These are phyloP conservation scores for Nothoprocta perdicaria DNA, from an alignment of 2,113 vertebrate genomes.

Conservation along the genomic window DNA sequence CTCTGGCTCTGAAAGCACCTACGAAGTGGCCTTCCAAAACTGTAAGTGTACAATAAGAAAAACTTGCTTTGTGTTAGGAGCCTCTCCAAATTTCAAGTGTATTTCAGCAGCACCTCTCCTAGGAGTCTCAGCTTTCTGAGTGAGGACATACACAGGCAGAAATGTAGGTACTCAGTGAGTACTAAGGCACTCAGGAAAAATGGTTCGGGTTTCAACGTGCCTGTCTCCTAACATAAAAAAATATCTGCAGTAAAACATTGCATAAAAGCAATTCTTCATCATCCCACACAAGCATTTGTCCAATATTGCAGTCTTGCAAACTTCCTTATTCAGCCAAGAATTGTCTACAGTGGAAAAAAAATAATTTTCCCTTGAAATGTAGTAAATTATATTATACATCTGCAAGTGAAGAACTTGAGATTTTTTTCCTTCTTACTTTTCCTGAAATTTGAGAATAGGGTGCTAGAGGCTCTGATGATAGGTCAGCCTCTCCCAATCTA, in stretches of 20 bases:
- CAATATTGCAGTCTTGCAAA: not conserved
- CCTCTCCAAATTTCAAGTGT: not conserved
- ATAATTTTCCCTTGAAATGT: not conserved
- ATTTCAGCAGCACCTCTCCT: not conserved
- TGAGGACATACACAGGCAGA: not conserved
- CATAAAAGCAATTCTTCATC: not conserved
- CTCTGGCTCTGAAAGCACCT: not conserved
- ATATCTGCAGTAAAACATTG: not conserved
- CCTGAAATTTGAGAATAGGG: not conserved
- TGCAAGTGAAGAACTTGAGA: fast-evolving
- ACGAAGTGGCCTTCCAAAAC: not conserved
- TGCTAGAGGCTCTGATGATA: not conserved
- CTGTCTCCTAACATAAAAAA: not conserved
- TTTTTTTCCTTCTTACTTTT: not conserved
- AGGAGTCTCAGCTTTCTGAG: not conserved
- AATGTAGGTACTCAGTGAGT: not conserved
- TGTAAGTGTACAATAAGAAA: not conserved
- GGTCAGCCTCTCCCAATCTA: not conserved
- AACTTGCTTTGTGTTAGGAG: not conserved
- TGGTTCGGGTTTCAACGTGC: not conserved
- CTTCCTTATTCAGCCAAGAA: not conserved
- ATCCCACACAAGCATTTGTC: not conserved
- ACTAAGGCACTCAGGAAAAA: not conserved
- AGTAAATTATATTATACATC: not conserved
- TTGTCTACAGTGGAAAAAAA: not conserved